Evolutionary conservation across 2,797 vertebrate species (phyloP), one percentile per base, ranked within the genome.

Genomic region (Lemur catta): DNA sequence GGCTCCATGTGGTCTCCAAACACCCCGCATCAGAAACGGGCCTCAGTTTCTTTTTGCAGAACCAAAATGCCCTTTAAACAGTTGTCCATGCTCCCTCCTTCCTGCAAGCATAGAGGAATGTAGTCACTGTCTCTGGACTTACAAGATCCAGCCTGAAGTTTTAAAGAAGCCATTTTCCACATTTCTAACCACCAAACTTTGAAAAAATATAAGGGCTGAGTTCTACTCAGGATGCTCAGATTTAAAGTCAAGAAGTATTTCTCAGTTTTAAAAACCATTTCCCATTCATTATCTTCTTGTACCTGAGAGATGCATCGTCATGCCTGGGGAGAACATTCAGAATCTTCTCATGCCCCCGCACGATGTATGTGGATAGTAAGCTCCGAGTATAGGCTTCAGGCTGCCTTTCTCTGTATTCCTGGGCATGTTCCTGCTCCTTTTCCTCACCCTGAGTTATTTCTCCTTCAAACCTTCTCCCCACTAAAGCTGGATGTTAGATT

Each of bases 401-500:
- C 57, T 20, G 4, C 26, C 6, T 28, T 79, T 85, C 28, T 38
- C 35, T 59, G 3, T 46, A 22, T 88, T 85, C 71, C n/a, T 78
- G 33, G 18, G 0, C 26, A 26, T 74, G 92, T 86, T 84, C 50
- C 65, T 89, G 11, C 6, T 24, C 75, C 7, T 30, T 84, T 78
- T 88, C 41, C 10, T 30, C 52, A 28, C 30, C 46, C 78, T 67
- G 26, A 93, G 7, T 96, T 87, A 18, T n/a, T 85, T 75, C 61
- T 76, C 18, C 41, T 82, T 26, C 35, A 82, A 61, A 63, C 15
- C 35, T 28, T 69, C 96, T 96, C 80, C 8, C 55, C 17, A 30
- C 71, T 78, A 82, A 89, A 97, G 43, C 91, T 94, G 92, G 59
- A 81, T 93, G 96, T 86, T 84, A 24, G 46, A 50, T 92, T 95